Percentiles rank a stretch among this genome's conserved stretches.
Evolutionary conservation across 2,797 vertebrate genomes (phyloP).

Genomic region (Hapalemur alaotrensis): DNA sequence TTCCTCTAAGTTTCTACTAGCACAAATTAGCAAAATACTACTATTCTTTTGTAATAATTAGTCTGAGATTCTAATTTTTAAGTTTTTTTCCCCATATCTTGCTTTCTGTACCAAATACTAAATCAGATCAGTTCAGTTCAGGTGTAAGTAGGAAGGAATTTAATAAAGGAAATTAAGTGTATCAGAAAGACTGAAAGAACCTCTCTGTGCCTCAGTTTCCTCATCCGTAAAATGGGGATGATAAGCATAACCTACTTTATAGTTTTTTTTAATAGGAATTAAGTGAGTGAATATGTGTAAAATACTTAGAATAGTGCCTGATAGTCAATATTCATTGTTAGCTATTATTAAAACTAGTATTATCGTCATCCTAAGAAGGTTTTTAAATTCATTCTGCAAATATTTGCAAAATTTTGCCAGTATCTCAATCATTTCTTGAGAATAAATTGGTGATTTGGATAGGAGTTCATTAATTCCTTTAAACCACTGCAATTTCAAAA

Average conservation of each 20-base stretch:
- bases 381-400: not conserved
- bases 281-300: not conserved
- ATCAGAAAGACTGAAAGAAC: not conserved
- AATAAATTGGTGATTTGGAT: not conserved
- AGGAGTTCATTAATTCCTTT: not conserved
- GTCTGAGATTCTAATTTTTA: not conserved
- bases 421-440: not conserved
- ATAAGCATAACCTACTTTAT: not conserved
- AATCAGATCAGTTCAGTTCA: not conserved
- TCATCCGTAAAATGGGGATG: not conserved
- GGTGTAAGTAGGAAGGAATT: not conserved
- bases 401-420: not conserved
- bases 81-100: not conserved
- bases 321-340: not conserved
- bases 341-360: not conserved
- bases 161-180: not conserved
- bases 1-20: not conserved
- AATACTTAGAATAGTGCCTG: not conserved
- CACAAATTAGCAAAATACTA: not conserved
- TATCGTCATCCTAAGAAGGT: not conserved
- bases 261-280: not conserved
- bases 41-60: not conserved
- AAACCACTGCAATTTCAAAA: not conserved
- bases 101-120: not conserved
- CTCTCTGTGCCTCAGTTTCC: not conserved